Base-by-base conservation (phyloP, 2,888 invertebrate genomes). In the Drosophila diplacantha region DNA sequence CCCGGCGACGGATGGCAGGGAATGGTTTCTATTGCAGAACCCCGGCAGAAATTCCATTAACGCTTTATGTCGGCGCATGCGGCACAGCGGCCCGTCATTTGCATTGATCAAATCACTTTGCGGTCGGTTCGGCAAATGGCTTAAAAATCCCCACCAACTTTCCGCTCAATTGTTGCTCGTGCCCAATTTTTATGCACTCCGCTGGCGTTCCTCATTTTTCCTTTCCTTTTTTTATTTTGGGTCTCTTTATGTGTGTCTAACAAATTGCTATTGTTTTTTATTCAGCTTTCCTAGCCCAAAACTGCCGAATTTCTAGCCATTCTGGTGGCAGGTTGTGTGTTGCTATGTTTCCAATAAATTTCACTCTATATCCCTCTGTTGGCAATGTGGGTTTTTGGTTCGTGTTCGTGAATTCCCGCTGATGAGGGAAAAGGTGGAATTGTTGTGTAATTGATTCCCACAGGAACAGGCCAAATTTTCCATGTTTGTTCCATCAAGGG, bases 51-150 rank as follows among this genome's bases (percentile, higher is more conserved):
- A 63, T 65, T 63, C 62, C 62, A 63, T 64, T 66, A 63, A 55
- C 66, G 66, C 66, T 66, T 55, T 46, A 39, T 47, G 57, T 66
- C 56, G 67, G 47, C 46, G 61, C 57, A 37, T 46, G 53, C 56
- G 54, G 54, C 41, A 37, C 29, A 41, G 34, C 50, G 18, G 24
- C 43, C 66, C 71, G 65, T 74, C 71, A 83, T 79, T 79, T 83
- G 80, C 84, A 79, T 83, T 79, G 84, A 83, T 79, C 74, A 79
- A 83, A 83, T 79, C 82, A 76, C 82, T 82, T 81, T 79, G 80
- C 67, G 82, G 80, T 58, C 71, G 69, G 66, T 54, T 65, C 59
- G 62, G 65, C 82, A 81, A 78, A 83, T 83, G 73, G 73, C 61
- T 75, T 37, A 61, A 69, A 63, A 81, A 71, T 57, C 47, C 69